These are phyloP conservation scores for Smutsia gigantea DNA, from an alignment of 2,797 vertebrate species.

Conservation along the genomic window DNA sequence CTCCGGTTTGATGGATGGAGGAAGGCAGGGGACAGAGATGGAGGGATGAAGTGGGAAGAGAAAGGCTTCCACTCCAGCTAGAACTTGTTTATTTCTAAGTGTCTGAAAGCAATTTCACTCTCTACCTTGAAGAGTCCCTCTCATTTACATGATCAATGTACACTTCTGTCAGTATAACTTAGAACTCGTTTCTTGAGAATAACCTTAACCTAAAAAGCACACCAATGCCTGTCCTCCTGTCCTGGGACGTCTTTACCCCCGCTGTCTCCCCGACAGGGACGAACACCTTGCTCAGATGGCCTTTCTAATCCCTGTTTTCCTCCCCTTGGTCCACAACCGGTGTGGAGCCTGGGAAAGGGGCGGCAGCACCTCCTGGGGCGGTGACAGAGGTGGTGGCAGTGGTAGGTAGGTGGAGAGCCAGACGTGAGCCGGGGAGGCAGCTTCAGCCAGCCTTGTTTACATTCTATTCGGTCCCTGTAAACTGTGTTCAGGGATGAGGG, in stretches of 20 bases:
- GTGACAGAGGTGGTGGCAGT: too few relatives aligned
- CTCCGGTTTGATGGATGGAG: background rate
- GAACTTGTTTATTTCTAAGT: background rate
- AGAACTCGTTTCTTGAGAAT: background rate
- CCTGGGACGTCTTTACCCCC: too few relatives aligned
- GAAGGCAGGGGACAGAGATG: background rate
- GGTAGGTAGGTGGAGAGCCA: too few relatives aligned
- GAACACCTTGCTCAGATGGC: background rate
- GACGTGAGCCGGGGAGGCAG: too few relatives aligned
- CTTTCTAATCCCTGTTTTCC: background rate
- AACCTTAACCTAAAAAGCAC: background rate
- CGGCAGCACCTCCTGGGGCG: background rate
- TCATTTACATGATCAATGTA: background rate
- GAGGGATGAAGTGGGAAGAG: background rate
- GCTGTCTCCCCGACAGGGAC: background rate
- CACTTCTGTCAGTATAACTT: background rate
- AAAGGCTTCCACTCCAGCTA: background rate
- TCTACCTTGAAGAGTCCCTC: background rate
- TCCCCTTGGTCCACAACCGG: background rate
- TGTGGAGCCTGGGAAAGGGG: background rate
- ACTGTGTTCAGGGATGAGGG: too few relatives aligned
- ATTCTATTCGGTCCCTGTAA: too few relatives aligned
- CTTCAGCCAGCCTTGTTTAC: too few relatives aligned
- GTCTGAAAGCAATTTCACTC: background rate
- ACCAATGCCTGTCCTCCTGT: background rate